These are phyloP conservation scores for Psophia crepitans DNA, from an alignment of 2,113 vertebrate species.

Conservation along the genomic window DNA sequence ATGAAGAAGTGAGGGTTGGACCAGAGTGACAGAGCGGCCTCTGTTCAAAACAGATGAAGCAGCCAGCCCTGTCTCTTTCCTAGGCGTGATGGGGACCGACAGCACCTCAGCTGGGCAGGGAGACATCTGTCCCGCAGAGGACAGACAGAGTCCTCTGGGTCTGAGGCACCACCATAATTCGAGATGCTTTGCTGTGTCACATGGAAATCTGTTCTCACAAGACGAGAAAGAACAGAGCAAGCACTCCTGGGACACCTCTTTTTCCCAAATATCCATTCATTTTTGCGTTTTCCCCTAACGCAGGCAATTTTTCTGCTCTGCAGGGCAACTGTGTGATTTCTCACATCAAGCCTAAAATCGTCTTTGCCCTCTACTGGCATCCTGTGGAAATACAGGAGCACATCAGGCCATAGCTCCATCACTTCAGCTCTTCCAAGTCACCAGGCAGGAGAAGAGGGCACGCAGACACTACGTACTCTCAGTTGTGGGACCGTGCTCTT, in stretches of 20 bases:
- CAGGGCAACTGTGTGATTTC: neutral
- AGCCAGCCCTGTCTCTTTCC: neutral
- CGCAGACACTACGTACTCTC: no score
- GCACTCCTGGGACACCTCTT: neutral
- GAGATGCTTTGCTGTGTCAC: fast-evolving
- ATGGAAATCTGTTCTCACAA: neutral
- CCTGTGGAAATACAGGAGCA: conserved; percentile 25
- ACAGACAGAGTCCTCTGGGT: neutral
- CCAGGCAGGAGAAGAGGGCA: neutral
- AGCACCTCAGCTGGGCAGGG: neutral
- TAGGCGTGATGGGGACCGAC: fast-evolving
- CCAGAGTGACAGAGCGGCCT: neutral
- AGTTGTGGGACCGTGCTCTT: neutral
- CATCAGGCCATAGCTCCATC: neutral
- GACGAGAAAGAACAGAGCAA: neutral
- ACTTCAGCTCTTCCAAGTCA: neutral
- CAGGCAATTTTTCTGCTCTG: neutral
- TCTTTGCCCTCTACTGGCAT: conserved; percentile 64
- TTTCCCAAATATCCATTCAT: neutral
- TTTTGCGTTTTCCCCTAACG: neutral
- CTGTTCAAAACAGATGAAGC: neutral
- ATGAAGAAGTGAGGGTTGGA: neutral
- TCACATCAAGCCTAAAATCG: neutral
- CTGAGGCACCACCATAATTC: neutral
- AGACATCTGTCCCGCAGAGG: neutral